A percentile compares a stretch with the other conserved stretches of the same genome.
Evolutionary conservation across 2,888 invertebrate genomes (phyloP).

Genomic region (Polymixis flavicincta): DNA sequence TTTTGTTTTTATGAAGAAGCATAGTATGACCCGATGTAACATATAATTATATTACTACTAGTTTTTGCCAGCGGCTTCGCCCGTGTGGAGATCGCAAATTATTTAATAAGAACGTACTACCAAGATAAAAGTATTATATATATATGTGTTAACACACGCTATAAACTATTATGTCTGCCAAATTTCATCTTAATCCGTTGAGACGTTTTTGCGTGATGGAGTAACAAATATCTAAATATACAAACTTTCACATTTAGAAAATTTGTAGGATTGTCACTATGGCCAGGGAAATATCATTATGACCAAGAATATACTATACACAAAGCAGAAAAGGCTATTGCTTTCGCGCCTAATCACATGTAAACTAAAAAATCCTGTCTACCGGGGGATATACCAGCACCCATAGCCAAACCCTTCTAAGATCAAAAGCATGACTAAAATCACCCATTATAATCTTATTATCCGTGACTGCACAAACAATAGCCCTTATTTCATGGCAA

Average conservation of each 20-base stretch:
- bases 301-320: neutral
- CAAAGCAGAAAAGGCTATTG: neutral
- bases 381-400: neutral
- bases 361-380: conserved; percentile 20
- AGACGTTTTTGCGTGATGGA: neutral
- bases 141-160: no score
- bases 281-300: no score
- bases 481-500: conserved; percentile 64
- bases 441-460: conserved; percentile 42
- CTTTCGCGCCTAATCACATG: neutral
- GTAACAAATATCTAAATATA: neutral
- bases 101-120: no score
- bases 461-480: conserved; percentile 54
- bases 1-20: neutral
- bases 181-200: neutral
- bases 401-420: conserved; percentile 4
- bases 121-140: no score
- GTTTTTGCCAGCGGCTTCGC: no score
- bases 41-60: neutral
- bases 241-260: neutral
- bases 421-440: conserved; percentile 50
- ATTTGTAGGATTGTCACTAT: no score
- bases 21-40: neutral
- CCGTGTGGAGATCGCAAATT: no score
- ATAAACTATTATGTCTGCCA: neutral